Conservation (phyloP, 2,888 invertebrate species). For the Campoletis raptor region DNA sequence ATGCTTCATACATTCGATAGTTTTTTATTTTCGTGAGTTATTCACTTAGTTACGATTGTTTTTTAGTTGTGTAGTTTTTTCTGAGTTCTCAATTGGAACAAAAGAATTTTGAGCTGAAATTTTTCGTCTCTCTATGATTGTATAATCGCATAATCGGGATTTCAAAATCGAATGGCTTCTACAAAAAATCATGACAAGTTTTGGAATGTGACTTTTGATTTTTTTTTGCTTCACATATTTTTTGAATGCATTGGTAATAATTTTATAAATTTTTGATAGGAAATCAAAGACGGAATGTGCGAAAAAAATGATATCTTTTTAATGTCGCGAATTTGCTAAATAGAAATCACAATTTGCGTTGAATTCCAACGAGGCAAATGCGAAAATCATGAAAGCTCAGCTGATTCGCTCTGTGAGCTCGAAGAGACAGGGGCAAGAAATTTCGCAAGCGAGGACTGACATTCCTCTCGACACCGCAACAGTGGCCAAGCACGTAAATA, state of each 20-base stretch:
- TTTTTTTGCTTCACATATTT: too few species aligned
- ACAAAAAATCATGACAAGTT: too few species aligned
- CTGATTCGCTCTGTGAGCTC: not conserved
- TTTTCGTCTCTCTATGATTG: too few species aligned
- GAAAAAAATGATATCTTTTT: not conserved
- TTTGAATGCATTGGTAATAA: too few species aligned
- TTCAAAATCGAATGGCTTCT: too few species aligned
- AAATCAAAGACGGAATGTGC: not conserved
- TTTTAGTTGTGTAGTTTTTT: too few species aligned
- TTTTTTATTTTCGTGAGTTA: not conserved
- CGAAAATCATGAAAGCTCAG: not conserved
- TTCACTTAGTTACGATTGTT: too few species aligned
- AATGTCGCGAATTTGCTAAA: not conserved
- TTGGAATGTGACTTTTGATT: too few species aligned
- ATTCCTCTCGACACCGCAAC: conserved; percentile 23
- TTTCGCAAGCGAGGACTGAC: conserved; percentile 45
- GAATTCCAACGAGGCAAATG: not conserved
- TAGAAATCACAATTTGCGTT: not conserved
- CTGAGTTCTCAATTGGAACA: too few species aligned
- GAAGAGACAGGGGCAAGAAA: conserved; percentile 21
- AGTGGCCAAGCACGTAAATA: conserved; percentile 24
- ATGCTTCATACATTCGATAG: not conserved
- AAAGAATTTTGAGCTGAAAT: too few species aligned
- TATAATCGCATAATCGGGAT: too few species aligned
- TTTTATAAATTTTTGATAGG: not conserved